Evolutionary conservation across 2,888 invertebrate genomes (phyloP).

Genomic region (Xylocampa areola): DNA sequence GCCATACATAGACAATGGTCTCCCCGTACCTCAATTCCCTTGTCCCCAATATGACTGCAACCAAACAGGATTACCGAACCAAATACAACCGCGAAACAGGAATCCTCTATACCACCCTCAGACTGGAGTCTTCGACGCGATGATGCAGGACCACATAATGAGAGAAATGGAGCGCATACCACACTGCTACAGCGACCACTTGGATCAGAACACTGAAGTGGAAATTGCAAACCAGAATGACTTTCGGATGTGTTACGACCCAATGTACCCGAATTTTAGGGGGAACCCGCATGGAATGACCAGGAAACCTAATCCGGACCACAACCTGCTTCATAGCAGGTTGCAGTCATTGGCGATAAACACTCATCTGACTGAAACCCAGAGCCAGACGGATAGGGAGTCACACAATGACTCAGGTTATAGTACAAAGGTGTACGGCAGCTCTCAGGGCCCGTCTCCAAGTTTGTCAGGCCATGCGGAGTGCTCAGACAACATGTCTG

Average conservation of each 20-base stretch:
- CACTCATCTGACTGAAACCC: constrained; percentile 84
- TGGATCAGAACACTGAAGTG: constrained; percentile 85
- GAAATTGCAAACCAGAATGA: constrained; percentile 86
- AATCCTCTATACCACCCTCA: constrained; percentile 84
- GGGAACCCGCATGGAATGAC: constrained; percentile 72
- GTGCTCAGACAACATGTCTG: constrained; percentile 79
- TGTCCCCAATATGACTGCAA: constrained; percentile 78
- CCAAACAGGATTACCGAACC: constrained; percentile 74
- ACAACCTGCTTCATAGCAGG: constrained; percentile 82
- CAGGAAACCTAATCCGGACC: constrained; percentile 80
- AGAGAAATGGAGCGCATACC: constrained; percentile 88
- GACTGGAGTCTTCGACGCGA: constrained; percentile 85
- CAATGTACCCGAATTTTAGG: constrained; percentile 69
- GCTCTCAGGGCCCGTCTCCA: constrained; percentile 94
- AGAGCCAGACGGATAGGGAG: constrained; percentile 90
- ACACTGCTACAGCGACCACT: constrained; percentile 84
- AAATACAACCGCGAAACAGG: constrained; percentile 78
- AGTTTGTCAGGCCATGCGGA: constrained; percentile 91
- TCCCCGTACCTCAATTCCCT: constrained; percentile 72
- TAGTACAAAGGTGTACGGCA: constrained; percentile 94
- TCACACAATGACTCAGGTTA: constrained; percentile 96
- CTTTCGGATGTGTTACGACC: constrained; percentile 82
- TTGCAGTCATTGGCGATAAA: constrained; percentile 86
- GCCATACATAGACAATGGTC: constrained; percentile 78
- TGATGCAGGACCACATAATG: constrained; percentile 88